Evolutionary conservation across 2,113 vertebrate genomes (phyloP).

Genomic region (Galemys pyrenaicus): DNA sequence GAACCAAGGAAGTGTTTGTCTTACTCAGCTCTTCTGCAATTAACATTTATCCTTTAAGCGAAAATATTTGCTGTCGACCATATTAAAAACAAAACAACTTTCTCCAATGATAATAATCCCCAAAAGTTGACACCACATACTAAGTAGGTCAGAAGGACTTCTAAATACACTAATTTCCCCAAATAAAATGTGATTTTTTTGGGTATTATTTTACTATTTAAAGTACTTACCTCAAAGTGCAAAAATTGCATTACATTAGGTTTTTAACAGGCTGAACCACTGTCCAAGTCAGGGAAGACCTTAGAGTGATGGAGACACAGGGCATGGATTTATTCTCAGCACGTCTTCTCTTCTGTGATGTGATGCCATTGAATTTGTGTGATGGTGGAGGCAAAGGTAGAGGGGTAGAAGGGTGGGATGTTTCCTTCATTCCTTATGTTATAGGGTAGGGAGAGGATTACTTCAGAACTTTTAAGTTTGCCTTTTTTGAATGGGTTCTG

Average conservation of each 20-base stretch:
- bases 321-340: not conserved
- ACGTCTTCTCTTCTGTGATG: not conserved
- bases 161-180: not conserved
- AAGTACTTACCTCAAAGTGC: not conserved
- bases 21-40: conserved; percentile 10
- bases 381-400: not conserved
- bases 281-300: not conserved
- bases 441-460: too few species aligned
- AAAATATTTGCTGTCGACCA: not conserved
- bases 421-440: conserved; percentile 31
- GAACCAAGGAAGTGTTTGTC: not conserved
- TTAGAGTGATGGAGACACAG: not conserved
- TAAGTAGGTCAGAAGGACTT: not conserved
- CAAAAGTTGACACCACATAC: not conserved
- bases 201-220: not conserved
- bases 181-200: not conserved
- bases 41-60: conserved; percentile 16
- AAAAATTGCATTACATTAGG: not conserved
- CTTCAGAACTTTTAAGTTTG: too few species aligned
- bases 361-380: not conserved
- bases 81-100: not conserved
- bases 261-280: not conserved
- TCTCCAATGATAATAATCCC: not conserved
- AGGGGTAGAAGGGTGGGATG: not conserved
- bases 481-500: too few species aligned